Conservation (phyloP, 2,797 vertebrate genomes). For the Vipera latastei region DNA sequence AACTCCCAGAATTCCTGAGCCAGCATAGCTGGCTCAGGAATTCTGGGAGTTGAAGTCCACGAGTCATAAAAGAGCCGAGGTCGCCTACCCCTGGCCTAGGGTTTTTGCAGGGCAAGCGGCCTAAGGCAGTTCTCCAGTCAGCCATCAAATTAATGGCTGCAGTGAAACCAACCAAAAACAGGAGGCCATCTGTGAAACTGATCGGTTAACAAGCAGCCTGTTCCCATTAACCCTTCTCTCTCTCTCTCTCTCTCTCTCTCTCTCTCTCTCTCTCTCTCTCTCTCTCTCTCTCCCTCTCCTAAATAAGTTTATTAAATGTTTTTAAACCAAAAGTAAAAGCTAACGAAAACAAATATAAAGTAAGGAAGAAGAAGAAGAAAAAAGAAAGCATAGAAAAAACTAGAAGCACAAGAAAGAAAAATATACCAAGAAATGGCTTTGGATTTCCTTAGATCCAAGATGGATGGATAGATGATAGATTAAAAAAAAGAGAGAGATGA, state of each 20-base stretch:
- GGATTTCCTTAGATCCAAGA: not conserved
- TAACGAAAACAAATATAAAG: not conserved
- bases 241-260: too few species aligned
- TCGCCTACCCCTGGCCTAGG: too few species aligned
- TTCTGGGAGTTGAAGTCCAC: too few species aligned
- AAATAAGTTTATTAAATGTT: not conserved
- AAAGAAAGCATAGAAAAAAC: not conserved
- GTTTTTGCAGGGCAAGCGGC: not conserved
- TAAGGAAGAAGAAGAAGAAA: not conserved
- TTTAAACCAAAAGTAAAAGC: not conserved
- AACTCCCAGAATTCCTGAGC: too few species aligned
- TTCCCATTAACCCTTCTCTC: not conserved
- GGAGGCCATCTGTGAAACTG: not conserved
- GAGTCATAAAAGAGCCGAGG: too few species aligned
- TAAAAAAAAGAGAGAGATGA: too few species aligned
- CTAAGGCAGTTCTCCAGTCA: not conserved
- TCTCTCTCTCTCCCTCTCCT: too few species aligned
- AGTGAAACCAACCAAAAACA: not conserved
- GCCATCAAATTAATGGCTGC: slow-evolving; percentile 6
- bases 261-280: not conserved
- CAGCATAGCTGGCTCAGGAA: too few species aligned
- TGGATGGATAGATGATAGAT: not conserved
- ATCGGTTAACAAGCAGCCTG: not conserved
- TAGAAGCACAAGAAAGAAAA: not conserved
- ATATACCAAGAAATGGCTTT: not conserved